Evolutionary conservation across 2,888 invertebrate genomes (phyloP).

Genomic region (Lasioglossum villosulum): DNA sequence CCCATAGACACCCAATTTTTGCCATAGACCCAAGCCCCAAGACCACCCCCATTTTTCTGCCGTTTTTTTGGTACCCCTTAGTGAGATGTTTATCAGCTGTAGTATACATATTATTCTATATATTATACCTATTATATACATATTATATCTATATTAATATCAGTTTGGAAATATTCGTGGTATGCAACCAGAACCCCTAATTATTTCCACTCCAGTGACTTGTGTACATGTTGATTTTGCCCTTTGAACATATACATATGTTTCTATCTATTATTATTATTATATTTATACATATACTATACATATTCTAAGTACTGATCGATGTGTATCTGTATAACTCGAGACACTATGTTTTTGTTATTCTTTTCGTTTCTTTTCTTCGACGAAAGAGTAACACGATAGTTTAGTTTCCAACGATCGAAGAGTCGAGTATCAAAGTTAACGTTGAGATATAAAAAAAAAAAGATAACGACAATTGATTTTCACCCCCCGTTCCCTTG

Average conservation of each 20-base stretch:
- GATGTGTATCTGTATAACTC: constrained; percentile 26
- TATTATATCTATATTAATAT: constrained; percentile 42
- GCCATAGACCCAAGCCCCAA: not conserved
- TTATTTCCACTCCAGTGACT: constrained; percentile 76
- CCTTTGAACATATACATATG: constrained; percentile 19
- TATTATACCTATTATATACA: not conserved
- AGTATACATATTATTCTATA: constrained; percentile 68
- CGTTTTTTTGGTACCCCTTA: constrained; percentile 72
- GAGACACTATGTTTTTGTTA: constrained; percentile 35
- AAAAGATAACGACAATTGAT: not conserved
- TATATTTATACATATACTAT: not conserved
- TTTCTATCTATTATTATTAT: not conserved
- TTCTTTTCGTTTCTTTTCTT: constrained; percentile 18
- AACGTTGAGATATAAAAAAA: not conserved
- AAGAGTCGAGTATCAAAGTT: not conserved
- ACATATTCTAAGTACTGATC: constrained; percentile 7
- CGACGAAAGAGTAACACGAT: not conserved
- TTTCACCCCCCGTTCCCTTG: not conserved
- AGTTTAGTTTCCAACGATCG: not conserved
- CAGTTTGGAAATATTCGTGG: constrained; percentile 79
- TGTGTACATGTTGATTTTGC: constrained; percentile 79
- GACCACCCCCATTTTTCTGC: constrained; percentile 7
- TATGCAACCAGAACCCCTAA: constrained; percentile 80
- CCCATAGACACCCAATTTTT: not conserved
- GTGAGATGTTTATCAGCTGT: constrained; percentile 82